A percentile compares a stretch with the other conserved stretches of the same genome.
These are phyloP conservation scores for Limnothrissa miodon DNA, from an alignment of 2,113 vertebrate genomes.

Conservation along the genomic window DNA sequence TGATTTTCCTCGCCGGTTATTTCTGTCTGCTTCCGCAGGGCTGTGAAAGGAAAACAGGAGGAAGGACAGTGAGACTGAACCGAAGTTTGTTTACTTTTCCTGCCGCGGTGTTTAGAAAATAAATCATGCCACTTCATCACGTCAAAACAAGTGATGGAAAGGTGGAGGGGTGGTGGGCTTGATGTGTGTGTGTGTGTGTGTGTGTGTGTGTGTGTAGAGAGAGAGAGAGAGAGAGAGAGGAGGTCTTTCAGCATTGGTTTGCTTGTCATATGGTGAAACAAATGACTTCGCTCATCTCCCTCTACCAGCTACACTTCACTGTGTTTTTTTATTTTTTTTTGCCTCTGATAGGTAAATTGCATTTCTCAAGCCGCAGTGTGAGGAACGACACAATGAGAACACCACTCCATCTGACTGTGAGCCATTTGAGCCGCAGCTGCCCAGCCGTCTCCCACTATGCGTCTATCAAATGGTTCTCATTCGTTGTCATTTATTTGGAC, in stretches of 20 bases:
- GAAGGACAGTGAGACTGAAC: background rate
- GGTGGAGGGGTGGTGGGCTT: background rate
- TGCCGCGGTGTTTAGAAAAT: background rate
- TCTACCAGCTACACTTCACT: background rate
- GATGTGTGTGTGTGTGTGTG: background rate
- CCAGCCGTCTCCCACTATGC: background rate
- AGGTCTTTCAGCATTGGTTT: background rate
- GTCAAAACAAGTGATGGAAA: background rate
- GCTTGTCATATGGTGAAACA: background rate
- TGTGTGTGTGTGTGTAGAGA: slow-evolving; percentile 14
- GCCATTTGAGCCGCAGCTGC: background rate
- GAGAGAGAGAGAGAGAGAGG: background rate
- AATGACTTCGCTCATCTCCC: background rate
- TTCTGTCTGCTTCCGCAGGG: background rate
- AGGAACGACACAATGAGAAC: background rate
- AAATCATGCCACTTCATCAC: background rate
- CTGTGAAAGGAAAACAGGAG: background rate
- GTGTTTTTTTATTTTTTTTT: too few species aligned
- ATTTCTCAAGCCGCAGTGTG: background rate
- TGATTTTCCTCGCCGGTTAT: slow-evolving; percentile 8
- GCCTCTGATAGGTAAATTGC: slow-evolving; percentile 3
- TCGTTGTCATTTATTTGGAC: background rate
- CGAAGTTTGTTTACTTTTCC: background rate
- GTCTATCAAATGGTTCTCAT: background rate
- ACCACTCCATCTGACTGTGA: background rate